These are phyloP conservation scores for Eupleurogrammus muticus DNA, from an alignment of 2,797 vertebrate species.

Conservation along the genomic window DNA sequence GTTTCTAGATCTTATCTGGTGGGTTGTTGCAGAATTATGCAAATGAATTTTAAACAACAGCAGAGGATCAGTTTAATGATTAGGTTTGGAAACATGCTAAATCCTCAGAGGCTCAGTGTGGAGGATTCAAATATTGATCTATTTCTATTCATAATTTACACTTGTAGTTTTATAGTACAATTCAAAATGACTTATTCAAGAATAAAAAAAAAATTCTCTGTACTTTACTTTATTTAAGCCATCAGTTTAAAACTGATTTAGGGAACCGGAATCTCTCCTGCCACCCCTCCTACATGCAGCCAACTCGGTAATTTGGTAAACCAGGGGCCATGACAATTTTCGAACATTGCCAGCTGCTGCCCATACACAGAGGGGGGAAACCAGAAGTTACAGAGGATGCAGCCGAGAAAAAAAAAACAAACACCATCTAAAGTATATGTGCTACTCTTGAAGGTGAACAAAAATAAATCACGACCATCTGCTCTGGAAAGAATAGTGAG, in stretches of 20 bases:
- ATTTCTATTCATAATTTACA: not conserved
- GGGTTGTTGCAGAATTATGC: not conserved
- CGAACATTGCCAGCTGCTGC: slow-evolving; percentile 68
- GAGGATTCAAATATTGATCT: slow-evolving; percentile 19
- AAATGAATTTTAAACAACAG: slow-evolving; percentile 22
- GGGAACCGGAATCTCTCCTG: slow-evolving; percentile 19
- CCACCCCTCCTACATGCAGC: slow-evolving; percentile 30
- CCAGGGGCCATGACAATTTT: slow-evolving; percentile 47
- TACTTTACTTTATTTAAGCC: slow-evolving; percentile 28
- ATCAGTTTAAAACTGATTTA: slow-evolving; percentile 37
- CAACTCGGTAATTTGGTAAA: slow-evolving; percentile 62
- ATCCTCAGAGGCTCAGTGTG: not conserved
- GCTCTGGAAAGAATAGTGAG: slow-evolving; percentile 20
- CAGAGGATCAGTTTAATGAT: slow-evolving; percentile 1
- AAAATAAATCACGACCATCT: slow-evolving; percentile 50
- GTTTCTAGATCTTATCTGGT: not conserved
- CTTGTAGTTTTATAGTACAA: not conserved
- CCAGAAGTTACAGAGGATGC: slow-evolving; percentile 52
- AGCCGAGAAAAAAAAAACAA: slow-evolving; percentile 44
- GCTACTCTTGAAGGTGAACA: slow-evolving; percentile 35
- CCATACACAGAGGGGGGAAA: slow-evolving; percentile 35
- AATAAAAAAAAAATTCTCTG: slow-evolving; percentile 12
- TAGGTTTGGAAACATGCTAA: slow-evolving; percentile 5
- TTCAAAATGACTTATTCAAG: slow-evolving; percentile 8
- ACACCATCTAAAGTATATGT: slow-evolving; percentile 40